These are phyloP conservation scores for Matsumyia berberina DNA, from an alignment of 2,888 invertebrate species.

Conservation along the genomic window DNA sequence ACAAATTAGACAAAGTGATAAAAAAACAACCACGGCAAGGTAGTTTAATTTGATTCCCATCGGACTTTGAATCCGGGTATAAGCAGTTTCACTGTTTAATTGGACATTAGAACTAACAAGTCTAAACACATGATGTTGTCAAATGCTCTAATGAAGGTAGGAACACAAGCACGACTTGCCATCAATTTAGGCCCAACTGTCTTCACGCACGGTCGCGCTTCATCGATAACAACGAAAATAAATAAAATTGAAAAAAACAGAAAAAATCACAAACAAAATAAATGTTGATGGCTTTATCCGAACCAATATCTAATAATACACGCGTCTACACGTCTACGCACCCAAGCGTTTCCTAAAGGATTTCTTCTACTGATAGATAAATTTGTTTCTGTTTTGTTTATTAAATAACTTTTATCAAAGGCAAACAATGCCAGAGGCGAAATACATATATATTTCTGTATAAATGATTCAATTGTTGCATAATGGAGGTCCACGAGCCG, in stretches of 20 bases:
- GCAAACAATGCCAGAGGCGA: background rate
- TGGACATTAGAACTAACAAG: too few relatives aligned
- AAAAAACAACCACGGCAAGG: too few relatives aligned
- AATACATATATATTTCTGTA: background rate
- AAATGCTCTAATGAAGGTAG: background rate
- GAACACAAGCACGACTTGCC: background rate
- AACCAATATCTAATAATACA: background rate
- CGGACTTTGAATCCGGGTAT: too few relatives aligned
- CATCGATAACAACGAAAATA: background rate
- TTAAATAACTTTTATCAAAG: constrained; percentile 1
- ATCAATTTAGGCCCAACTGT: background rate
- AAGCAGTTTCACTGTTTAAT: background rate
- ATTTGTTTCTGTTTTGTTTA: background rate
- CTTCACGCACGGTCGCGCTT: constrained; percentile 5
- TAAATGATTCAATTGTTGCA: constrained; percentile 51
- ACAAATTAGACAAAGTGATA: too few relatives aligned
- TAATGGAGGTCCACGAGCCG: constrained; percentile 61
- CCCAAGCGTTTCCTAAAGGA: constrained; percentile 10
- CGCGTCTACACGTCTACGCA: constrained; percentile 11
- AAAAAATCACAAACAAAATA: background rate
- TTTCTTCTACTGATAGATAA: background rate
- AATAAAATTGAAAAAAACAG: background rate
- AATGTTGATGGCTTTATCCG: constrained; percentile 10
- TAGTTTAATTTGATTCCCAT: too few relatives aligned
- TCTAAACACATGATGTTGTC: too few relatives aligned